Conservation (phyloP, 2,888 invertebrate genomes). For the Pollenia labialis region DNA sequence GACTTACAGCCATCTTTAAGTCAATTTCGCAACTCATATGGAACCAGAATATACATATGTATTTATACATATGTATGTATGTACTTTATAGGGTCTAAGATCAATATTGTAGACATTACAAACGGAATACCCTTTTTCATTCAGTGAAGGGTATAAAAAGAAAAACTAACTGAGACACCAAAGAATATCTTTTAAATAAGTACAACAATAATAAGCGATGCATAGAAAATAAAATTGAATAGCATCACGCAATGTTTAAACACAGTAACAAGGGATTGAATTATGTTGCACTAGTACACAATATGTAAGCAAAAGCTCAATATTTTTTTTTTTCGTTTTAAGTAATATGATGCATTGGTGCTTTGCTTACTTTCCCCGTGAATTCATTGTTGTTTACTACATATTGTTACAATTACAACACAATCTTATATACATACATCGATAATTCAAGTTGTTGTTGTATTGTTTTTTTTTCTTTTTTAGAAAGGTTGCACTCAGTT, state of each 20-base stretch:
- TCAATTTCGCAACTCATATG: background rate
- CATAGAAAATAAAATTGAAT: slow-evolving; percentile 40
- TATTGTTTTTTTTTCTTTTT: slow-evolving; percentile 62
- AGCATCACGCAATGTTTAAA: slow-evolving; percentile 18
- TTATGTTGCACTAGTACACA: slow-evolving; percentile 45
- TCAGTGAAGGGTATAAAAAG: too few species aligned
- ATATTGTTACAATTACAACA: slow-evolving; percentile 36
- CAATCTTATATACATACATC: slow-evolving; percentile 19
- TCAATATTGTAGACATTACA: too few species aligned
- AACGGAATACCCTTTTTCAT: too few species aligned
- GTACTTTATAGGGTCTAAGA: background rate
- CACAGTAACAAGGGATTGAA: slow-evolving; percentile 11
- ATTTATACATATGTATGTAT: too few species aligned
- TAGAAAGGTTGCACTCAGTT: slow-evolving; percentile 69
- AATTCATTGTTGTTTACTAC: slow-evolving; percentile 34
- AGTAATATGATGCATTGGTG: slow-evolving; percentile 35
- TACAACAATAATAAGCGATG: slow-evolving; percentile 29
- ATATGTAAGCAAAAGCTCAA: slow-evolving; percentile 30
- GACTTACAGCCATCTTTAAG: too few species aligned
- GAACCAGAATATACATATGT: background rate
- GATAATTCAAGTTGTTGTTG: slow-evolving; percentile 33
- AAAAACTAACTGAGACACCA: too few species aligned
- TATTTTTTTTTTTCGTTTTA: background rate
- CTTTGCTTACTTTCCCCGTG: slow-evolving; percentile 60
- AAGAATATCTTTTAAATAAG: background rate